Percentiles rank a stretch among this genome's conserved stretches.
These are phyloP conservation scores for Trinectes maculatus DNA, from an alignment of 2,113 vertebrate species.

Conservation along the genomic window DNA sequence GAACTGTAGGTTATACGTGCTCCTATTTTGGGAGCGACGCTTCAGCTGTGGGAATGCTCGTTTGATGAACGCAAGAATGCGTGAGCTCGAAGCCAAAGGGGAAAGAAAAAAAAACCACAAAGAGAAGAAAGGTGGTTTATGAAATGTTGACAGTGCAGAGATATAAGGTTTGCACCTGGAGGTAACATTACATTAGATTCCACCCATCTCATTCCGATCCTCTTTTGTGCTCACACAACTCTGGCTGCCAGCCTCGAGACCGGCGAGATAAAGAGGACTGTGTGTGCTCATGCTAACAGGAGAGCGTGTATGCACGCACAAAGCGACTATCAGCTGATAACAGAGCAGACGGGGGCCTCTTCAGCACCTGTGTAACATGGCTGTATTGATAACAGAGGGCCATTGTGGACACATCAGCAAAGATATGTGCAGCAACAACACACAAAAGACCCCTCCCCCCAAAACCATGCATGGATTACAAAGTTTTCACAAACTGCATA, in stretches of 20 bases:
- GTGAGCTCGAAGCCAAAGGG: background rate
- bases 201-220: conserved; percentile 30
- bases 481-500: conserved; percentile 28
- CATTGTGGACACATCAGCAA: conserved; percentile 39
- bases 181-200: conserved; percentile 35
- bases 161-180: conserved; percentile 29
- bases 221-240: conserved; percentile 51
- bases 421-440: conserved; percentile 17
- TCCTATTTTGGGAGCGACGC: background rate
- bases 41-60: background rate
- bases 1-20: background rate
- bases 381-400: conserved; percentile 54
- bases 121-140: background rate
- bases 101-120: background rate
- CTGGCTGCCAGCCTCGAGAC: conserved; percentile 14
- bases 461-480: conserved; percentile 1
- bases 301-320: conserved; percentile 38
- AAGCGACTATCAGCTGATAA: conserved; percentile 56
- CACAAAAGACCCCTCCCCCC: background rate
- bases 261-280: conserved; percentile 54
- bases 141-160: conserved; percentile 2
- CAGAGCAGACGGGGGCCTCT: conserved; percentile 47
- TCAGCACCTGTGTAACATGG: conserved; percentile 48
- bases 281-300: conserved; percentile 35
- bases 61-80: background rate